phyloP scores from a whole-genome alignment of 2,797 vertebrate species.

The Pseudopleuronectes americanus region DNA sequence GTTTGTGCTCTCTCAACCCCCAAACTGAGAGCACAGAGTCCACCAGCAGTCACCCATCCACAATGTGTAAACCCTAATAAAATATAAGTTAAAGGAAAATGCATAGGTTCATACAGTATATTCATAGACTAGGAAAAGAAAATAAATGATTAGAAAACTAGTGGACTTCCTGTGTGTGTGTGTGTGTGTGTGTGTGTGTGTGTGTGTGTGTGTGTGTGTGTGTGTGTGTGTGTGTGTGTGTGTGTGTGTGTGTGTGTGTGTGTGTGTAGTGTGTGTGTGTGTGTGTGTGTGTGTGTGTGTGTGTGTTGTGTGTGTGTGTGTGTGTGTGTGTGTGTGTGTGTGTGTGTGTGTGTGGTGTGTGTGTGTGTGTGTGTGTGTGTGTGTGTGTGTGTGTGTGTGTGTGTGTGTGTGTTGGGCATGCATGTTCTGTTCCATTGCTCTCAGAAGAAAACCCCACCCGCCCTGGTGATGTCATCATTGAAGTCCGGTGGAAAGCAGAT shows the following conservation, averaged over 20 bases:
- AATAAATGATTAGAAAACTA: slow-evolving; percentile 49
- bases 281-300: not conserved
- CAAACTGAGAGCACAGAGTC: slow-evolving; percentile 35
- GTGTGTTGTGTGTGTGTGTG: no score
- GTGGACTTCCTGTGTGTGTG: slow-evolving; percentile 26
- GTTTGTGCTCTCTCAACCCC: slow-evolving; percentile 4
- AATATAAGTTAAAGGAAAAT: slow-evolving; percentile 75
- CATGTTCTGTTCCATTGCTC: slow-evolving; percentile 9
- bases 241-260: not conserved
- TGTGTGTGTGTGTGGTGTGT: slow-evolving; percentile 11
- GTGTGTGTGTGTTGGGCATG: no score
- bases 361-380: slow-evolving; percentile 17
- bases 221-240: not conserved
- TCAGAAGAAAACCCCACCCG: slow-evolving; percentile 24
- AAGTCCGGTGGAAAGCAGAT: slow-evolving; percentile 12
- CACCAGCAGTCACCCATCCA: slow-evolving; percentile 55
- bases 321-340: no score
- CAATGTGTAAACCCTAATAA: slow-evolving; percentile 65
- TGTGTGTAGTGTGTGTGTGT: not conserved
- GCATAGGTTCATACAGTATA: slow-evolving; percentile 66
- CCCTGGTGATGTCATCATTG: slow-evolving; percentile 27
- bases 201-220: slow-evolving; percentile 3
- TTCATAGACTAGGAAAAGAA: slow-evolving; percentile 54
- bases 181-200: slow-evolving; percentile 17
- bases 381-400: slow-evolving; percentile 5